Percentiles rank a stretch among this genome's conserved stretches.
phyloP scores from a whole-genome alignment of 2,888 invertebrate genomes.

The Diarsia rubi region DNA sequence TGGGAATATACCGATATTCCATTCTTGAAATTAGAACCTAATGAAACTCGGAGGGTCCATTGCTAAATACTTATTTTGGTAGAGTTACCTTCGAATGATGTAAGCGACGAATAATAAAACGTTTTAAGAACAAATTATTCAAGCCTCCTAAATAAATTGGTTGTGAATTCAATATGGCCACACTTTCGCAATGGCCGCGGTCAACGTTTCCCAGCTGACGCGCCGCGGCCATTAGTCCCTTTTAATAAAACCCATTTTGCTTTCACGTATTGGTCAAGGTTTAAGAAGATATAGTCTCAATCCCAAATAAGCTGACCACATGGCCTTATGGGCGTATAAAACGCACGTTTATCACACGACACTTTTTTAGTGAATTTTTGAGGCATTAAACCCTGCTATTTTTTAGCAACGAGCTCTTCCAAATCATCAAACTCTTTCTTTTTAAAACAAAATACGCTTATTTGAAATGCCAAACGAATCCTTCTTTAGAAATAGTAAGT shows the following conservation, averaged over 20 bases:
- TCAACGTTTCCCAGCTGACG: conserved; percentile 43
- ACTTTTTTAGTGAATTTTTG: not conserved
- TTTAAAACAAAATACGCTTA: not conserved
- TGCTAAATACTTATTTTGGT: conserved; percentile 6
- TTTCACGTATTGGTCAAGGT: conserved; percentile 14
- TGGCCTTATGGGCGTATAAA: not conserved
- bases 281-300: conserved; percentile 19
- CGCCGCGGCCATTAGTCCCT: conserved; percentile 27
- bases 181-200: conserved; percentile 24
- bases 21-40: conserved; percentile 43
- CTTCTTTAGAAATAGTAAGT: not conserved
- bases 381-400: not conserved
- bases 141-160: conserved; percentile 1
- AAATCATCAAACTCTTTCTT: not conserved
- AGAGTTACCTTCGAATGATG: not conserved
- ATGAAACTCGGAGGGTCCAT: conserved; percentile 12
- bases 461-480: not conserved
- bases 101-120: conserved; percentile 1
- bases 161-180: conserved; percentile 31
- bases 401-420: not conserved
- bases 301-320: not conserved
- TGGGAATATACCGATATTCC: not conserved
- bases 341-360: not conserved
- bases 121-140: conserved; percentile 11
- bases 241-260: conserved; percentile 47